Conservation (phyloP, 2,888 invertebrate genomes). For the Quadriops clusia region DNA sequence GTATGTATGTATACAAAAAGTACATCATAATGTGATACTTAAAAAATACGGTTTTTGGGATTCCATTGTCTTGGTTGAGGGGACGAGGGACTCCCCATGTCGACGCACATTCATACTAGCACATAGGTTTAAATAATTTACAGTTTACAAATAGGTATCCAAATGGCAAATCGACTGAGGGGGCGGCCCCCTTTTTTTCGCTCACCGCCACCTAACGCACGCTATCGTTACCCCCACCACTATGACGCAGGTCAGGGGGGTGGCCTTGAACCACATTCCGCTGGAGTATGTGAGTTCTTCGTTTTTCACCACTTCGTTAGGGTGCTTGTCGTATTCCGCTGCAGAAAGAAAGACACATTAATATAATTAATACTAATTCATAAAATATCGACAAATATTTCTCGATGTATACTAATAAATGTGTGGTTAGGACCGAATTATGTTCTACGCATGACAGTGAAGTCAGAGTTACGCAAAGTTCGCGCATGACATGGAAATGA, state of each 20-base stretch:
- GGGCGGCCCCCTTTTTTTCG: constrained; percentile 20
- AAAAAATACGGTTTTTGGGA: too few species aligned
- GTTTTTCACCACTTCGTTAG: constrained; percentile 83
- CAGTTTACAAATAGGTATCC: constrained; percentile 20
- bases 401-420: too few species aligned
- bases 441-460: too few species aligned
- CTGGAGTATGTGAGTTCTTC: constrained; percentile 72
- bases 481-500: too few species aligned
- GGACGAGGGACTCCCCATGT: too few species aligned
- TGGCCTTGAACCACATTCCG: constrained; percentile 26
- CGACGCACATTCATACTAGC: too few species aligned
- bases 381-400: too few species aligned
- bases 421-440: too few species aligned
- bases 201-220: constrained; percentile 29
- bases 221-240: constrained; percentile 23
- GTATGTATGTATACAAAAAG: too few species aligned
- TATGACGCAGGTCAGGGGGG: constrained; percentile 24
- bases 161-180: constrained; percentile 10
- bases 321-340: constrained; percentile 79
- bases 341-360: constrained; percentile 27
- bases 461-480: neutral
- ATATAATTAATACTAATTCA: too few species aligned
- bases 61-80: too few species aligned
- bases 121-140: constrained; percentile 19
- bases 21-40: too few species aligned